phyloP scores from a whole-genome alignment of 2,113 vertebrate species.

The Anhinga rufa region DNA sequence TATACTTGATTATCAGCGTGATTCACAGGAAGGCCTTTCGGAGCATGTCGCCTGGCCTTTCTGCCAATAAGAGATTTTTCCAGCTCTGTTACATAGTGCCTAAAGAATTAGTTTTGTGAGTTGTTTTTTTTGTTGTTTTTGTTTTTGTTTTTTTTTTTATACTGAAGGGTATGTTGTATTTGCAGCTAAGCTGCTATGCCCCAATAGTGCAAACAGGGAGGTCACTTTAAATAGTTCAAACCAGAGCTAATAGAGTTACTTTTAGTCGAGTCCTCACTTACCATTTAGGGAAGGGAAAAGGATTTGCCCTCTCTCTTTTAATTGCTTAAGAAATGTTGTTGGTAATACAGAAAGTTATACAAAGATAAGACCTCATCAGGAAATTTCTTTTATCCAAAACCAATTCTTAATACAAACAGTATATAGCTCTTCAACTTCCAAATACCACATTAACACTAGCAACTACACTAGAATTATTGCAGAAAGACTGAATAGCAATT shows the following conservation, averaged over 20 bases:
- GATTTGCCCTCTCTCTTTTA: background rate
- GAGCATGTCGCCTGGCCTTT: background rate
- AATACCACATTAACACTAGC: background rate
- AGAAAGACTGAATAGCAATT: background rate
- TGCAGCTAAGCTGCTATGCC: background rate
- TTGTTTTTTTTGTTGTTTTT: background rate
- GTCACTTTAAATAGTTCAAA: background rate
- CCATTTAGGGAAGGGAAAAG: background rate
- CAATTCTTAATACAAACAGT: background rate
- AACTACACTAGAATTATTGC: background rate
- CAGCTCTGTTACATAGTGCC: background rate
- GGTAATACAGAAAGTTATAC: background rate
- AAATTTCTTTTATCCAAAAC: background rate
- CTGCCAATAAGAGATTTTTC: background rate
- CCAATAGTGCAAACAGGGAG: background rate
- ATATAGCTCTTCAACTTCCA: background rate
- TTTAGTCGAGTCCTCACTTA: background rate
- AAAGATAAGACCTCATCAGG: background rate
- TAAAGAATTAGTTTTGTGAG: background rate
- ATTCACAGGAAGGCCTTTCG: background rate
- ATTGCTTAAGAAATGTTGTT: background rate
- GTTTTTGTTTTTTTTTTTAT: background rate
- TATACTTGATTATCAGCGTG: background rate
- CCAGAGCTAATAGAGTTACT: background rate
- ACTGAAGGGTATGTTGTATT: background rate